Base-by-base conservation (phyloP, 2,888 invertebrate genomes). In the Caenorhabditis virilis region DNA sequence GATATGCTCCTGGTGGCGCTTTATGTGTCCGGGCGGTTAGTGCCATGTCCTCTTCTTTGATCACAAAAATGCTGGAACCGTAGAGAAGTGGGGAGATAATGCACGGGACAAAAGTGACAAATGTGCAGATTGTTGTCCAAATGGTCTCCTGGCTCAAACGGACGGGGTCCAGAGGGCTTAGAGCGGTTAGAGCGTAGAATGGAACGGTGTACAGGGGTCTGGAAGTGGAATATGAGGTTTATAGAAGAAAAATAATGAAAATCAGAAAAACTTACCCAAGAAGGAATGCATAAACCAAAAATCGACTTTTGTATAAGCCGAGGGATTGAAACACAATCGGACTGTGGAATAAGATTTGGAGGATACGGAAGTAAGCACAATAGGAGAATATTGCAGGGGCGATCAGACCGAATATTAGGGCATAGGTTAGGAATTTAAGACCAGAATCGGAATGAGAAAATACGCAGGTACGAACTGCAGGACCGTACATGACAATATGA, bases 31-130 rank as follows among this genome's bases (percentile, higher is more conserved):
- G 49, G 7, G 80, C 80, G 0, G 78, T 79, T 41, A 83, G 56
- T 11, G 80, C 79, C 79, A 83, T 83, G 64, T 83, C 83, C 56
- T 83, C 83, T 54, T 83, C 83, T 49, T 83, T 83, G 69, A 83
- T 83, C 38, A 82, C 74, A 51, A 80, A 77, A 11, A 83, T 69
- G 15, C 74, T 72, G 13, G 78, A 65, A 9, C 81, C 83, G 64
- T 83, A 83, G 26, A 82, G 70, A 22, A 72, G 30, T 2, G 79
- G 80, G 15, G 78, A 74, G 9, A 78, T 47, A 39, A 80, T 54
- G 30, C 74, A 71, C 22, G 78, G 70, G 15, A 63, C 60, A 59
- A 79, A 80, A 20, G 77, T 78, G 30, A 73, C 30, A 59, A 76
- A 76, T 55, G 77, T 77, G 68, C 69, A 70, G 15, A 74, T 43